Percentiles rank a stretch among this genome's conserved stretches.
Conservation (phyloP, 2,797 vertebrate genomes). For the Austrolebias charrua region DNA sequence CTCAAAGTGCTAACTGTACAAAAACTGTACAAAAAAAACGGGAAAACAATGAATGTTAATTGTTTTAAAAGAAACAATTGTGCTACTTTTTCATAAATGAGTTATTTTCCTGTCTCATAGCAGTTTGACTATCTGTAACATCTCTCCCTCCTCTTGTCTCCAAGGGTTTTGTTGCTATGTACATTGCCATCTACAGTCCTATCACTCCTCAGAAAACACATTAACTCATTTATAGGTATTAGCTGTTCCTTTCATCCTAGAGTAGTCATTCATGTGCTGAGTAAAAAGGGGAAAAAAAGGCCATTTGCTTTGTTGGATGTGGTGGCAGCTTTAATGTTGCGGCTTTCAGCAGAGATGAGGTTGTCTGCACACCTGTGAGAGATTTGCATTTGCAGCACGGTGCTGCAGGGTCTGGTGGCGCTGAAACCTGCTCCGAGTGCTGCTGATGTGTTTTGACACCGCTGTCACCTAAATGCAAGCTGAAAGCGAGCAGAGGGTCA, state of each 20-base stretch:
- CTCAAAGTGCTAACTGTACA: no score
- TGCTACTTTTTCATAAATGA: neutral
- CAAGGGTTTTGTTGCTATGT: slow-evolving; percentile 52
- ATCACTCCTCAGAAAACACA: slow-evolving; percentile 64
- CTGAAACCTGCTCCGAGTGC: slow-evolving; percentile 51
- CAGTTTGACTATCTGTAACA: slow-evolving; percentile 22
- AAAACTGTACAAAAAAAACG: neutral
- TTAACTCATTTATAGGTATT: slow-evolving; percentile 62
- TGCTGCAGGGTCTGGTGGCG: slow-evolving; percentile 54
- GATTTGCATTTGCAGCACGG: slow-evolving; percentile 47
- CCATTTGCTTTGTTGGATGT: slow-evolving; percentile 30
- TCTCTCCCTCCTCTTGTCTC: slow-evolving; percentile 32
- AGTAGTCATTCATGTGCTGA: slow-evolving; percentile 43
- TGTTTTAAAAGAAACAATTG: slow-evolving; percentile 7
- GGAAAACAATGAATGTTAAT: neutral
- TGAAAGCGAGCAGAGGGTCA: slow-evolving; percentile 60
- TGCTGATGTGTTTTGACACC: slow-evolving; percentile 68
- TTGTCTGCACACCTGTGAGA: slow-evolving; percentile 34
- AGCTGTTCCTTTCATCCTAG: slow-evolving; percentile 50
- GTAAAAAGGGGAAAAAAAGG: slow-evolving; percentile 38
- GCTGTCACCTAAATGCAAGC: slow-evolving; percentile 63
- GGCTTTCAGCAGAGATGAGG: slow-evolving; percentile 33
- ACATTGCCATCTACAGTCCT: slow-evolving; percentile 33
- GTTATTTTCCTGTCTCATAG: slow-evolving; percentile 31
- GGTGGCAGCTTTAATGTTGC: slow-evolving; percentile 28